Evolutionary conservation across 1,140 invertebrate species (phyloP).

Genomic region (Apis mellifera): DNA sequence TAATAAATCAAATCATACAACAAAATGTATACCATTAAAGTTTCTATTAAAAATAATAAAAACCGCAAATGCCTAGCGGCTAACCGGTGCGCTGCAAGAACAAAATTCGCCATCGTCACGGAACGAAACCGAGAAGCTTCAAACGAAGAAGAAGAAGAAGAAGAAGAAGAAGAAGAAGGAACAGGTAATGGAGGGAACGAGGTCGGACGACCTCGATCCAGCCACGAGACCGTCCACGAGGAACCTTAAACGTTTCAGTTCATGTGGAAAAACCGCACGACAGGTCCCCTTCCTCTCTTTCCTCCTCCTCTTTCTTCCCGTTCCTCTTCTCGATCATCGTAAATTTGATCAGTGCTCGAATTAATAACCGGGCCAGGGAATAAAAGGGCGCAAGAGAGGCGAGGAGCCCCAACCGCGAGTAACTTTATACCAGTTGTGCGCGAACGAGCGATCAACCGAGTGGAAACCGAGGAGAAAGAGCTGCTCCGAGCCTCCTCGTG

Average conservation of each 20-base stretch:
- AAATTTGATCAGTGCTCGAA: constrained; percentile 68
- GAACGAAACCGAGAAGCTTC: background rate
- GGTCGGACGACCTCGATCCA: constrained; percentile 13
- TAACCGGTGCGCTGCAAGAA: background rate
- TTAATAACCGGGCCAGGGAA: constrained; percentile 59
- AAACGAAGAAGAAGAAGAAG: background rate
- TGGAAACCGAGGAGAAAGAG: constrained; percentile 69
- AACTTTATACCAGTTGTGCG: constrained; percentile 75
- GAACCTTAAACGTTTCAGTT: constrained; percentile 51
- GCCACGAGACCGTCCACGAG: constrained; percentile 22
- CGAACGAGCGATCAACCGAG: constrained; percentile 70
- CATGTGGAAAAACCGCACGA: constrained; percentile 64
- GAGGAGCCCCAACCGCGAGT: constrained; percentile 66
- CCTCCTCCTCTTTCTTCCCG: background rate
- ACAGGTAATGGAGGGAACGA: background rate
- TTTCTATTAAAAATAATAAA: background rate
- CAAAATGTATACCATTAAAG: too few species aligned
- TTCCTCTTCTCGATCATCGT: constrained; percentile 39
- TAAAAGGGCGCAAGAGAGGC: constrained; percentile 54
- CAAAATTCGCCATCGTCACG: background rate
- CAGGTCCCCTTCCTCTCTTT: constrained; percentile 10
- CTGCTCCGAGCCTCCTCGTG: constrained; percentile 45
- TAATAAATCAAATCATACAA: too few species aligned
- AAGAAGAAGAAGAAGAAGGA: background rate
- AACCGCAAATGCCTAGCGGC: background rate